Base-by-base conservation (phyloP, 1,140 invertebrate species). In the Melipona quadrifasciata region DNA sequence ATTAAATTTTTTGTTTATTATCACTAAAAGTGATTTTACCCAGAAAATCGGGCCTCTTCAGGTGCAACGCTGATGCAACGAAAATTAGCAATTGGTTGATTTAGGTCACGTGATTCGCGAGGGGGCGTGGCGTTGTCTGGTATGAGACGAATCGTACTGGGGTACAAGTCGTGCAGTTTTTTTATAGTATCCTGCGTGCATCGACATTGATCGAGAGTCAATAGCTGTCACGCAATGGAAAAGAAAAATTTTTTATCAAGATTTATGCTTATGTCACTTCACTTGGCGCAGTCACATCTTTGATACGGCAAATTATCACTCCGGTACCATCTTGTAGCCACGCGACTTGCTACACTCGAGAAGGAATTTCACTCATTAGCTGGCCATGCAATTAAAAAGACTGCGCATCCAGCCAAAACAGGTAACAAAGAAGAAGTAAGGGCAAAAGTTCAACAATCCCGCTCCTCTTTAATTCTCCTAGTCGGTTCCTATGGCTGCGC, bases 321-420 rank as follows among this genome's bases (percentile, higher is more conserved):
- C 78, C 57, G 85, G 65, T 75, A 84, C 75, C 82, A 82, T 64
- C 83, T 80, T 85, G 77, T 71, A 91, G 80, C 80, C 85, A 76
- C 64, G 70, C 84, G 87, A 86, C 80, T 82, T 34, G 34, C 65
- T 24, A 53, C 73, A 67, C 72, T 92, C 88, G 91, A 89, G 85
- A 92, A 93, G 89, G 90, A 93, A 93, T 93, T 92, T 89, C 85
- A 86, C 91, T 92, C 91, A 91, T 92, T 93, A 93, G 91, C 92
- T 92, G 91, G 91, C 91, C 89, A 87, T 90, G 92, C 92, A 93
- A 93, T 94, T 93, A 94, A 94, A 94, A 94, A 93, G 91, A 88
- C 86, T 91, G 92, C 90, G 91, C 92, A 87, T 89, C 91, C 90
- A 88, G 87, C 91, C 91, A 91, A 93, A 90, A 92, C 91, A 92